phyloP scores from a whole-genome alignment of 2,113 vertebrate genomes.

The Onychorhynchus coronatus region DNA sequence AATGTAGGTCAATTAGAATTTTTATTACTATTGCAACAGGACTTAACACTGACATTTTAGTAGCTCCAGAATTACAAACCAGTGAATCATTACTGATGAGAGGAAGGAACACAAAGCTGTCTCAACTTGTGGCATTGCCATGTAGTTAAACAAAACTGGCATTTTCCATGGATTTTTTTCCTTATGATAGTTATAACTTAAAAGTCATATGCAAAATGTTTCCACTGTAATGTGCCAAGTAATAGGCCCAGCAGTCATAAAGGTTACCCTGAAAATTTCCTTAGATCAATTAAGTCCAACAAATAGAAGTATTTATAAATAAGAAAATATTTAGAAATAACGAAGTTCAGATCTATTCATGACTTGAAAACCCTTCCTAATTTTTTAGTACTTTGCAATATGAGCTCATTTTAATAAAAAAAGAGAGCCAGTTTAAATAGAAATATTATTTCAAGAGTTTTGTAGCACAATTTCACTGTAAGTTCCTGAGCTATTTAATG shows the following conservation, averaged over 20 bases:
- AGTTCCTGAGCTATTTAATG: background rate
- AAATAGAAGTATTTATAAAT: background rate
- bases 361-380: background rate
- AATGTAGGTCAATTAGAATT: background rate
- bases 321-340: background rate
- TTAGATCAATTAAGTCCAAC: background rate
- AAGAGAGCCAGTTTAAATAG: background rate
- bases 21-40: background rate
- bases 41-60: constrained; percentile 4
- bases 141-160: background rate
- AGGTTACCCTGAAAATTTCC: background rate
- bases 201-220: background rate
- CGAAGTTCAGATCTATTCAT: background rate
- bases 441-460: background rate
- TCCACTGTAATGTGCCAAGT: background rate
- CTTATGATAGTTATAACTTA: background rate
- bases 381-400: background rate
- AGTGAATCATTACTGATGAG: background rate
- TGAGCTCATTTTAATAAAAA: background rate
- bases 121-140: background rate
- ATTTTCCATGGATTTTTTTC: background rate
- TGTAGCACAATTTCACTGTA: background rate
- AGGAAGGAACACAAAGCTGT: background rate
- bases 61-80: background rate
- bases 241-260: background rate